phyloP scores from a whole-genome alignment of 2,888 invertebrate species.

The Halictus quadricinctus region DNA sequence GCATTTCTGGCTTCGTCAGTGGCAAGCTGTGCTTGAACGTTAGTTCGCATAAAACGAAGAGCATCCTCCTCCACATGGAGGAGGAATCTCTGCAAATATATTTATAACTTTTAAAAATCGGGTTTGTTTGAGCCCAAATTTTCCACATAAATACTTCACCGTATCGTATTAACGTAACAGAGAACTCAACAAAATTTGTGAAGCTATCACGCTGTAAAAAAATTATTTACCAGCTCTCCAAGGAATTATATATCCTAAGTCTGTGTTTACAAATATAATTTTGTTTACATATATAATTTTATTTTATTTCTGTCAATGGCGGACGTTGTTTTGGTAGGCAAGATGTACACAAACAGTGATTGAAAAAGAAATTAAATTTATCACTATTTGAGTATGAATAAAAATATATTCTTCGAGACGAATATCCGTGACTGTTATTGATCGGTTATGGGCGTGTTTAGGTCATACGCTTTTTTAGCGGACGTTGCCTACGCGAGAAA shows the following conservation, averaged over 20 bases:
- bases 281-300: too few relatives aligned
- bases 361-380: neutral
- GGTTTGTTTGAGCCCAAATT: neutral
- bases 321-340: neutral
- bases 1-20: slow-evolving; percentile 10
- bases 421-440: neutral
- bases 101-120: neutral
- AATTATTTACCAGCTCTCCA: too few relatives aligned
- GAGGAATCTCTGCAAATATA: neutral
- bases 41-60: slow-evolving; percentile 5
- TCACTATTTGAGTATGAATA: neutral
- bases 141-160: neutral
- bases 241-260: too few relatives aligned
- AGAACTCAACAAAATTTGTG: too few relatives aligned
- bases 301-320: too few relatives aligned
- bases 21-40: slow-evolving; percentile 12
- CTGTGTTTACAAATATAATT: too few relatives aligned
- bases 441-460: neutral
- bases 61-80: neutral
- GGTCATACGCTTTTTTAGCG: slow-evolving; percentile 24
- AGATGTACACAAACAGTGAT: neutral
- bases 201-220: too few relatives aligned
- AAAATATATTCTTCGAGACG: neutral
- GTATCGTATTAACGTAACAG: too few relatives aligned
- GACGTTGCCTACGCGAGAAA: slow-evolving; percentile 30